These are phyloP conservation scores for Cygnus buccinator DNA, from an alignment of 2,113 vertebrate genomes.

Conservation along the genomic window DNA sequence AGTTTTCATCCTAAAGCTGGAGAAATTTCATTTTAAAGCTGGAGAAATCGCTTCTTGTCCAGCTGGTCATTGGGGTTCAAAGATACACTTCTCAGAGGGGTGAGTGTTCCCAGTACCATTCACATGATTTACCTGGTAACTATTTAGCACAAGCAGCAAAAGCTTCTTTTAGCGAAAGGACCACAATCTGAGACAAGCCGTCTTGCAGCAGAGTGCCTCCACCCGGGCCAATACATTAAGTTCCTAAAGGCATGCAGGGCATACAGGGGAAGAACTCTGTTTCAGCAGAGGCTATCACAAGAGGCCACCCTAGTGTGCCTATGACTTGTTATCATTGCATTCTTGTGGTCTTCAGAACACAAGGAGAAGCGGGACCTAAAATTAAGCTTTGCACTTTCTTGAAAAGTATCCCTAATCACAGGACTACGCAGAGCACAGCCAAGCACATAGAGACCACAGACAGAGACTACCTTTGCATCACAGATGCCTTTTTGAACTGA, in stretches of 20 bases:
- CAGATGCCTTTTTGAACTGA: not conserved
- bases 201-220: not conserved
- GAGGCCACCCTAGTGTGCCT: not conserved
- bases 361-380: not conserved
- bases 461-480: not conserved
- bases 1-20: not conserved
- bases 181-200: not conserved
- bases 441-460: not conserved
- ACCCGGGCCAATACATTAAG: not conserved
- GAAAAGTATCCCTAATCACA: not conserved
- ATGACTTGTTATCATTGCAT: not conserved
- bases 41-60: not conserved
- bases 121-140: not conserved
- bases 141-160: not conserved
- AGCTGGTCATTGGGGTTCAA: not conserved
- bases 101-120: not conserved
- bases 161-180: not conserved
- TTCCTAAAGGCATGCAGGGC: accelerated
- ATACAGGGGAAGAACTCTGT: not conserved
- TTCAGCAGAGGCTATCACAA: not conserved
- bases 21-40: not conserved
- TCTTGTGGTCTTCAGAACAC: not conserved
- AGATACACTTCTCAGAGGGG: not conserved
- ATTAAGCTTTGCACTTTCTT: not conserved
- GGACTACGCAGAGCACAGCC: not conserved